These are phyloP conservation scores for Phrynosoma blainvillii DNA, from an alignment of 2,113 vertebrate genomes.

Conservation along the genomic window DNA sequence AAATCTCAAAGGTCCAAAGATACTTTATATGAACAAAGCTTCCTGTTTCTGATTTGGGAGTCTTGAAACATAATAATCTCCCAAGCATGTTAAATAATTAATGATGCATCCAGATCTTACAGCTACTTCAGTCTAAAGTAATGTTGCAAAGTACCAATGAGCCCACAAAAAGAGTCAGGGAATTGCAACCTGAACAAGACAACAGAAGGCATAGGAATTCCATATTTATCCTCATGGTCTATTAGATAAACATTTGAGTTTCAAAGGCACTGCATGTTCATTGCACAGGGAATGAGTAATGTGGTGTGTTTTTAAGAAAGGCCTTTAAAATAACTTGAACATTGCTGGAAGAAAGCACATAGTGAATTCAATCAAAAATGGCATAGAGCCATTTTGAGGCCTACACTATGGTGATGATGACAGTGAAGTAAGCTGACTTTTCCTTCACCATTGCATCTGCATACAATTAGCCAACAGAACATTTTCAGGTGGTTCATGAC, in stretches of 20 bases:
- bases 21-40: constrained; percentile 42
- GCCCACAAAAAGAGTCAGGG: background rate
- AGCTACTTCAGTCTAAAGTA: constrained; percentile 46
- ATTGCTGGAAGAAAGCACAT: no score
- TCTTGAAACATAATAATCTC: constrained; percentile 54
- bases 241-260: background rate
- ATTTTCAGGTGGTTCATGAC: no score
- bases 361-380: background rate
- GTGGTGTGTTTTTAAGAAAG: background rate
- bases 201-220: constrained; percentile 14
- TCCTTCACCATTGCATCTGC: background rate
- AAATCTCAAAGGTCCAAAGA: constrained; percentile 55
- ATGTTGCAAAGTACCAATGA: constrained; percentile 52
- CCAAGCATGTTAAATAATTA: constrained; percentile 63
- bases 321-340: background rate
- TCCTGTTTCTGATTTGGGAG: constrained; percentile 49
- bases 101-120: constrained; percentile 57
- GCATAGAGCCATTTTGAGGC: background rate
- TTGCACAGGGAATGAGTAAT: background rate
- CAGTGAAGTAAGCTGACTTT: background rate
- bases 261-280: background rate
- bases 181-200: constrained; percentile 16
- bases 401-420: background rate
- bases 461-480: background rate
- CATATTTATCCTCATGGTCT: background rate